These are phyloP conservation scores for Vulpes vulpes DNA, from an alignment of 2,113 vertebrate genomes.

Conservation along the genomic window DNA sequence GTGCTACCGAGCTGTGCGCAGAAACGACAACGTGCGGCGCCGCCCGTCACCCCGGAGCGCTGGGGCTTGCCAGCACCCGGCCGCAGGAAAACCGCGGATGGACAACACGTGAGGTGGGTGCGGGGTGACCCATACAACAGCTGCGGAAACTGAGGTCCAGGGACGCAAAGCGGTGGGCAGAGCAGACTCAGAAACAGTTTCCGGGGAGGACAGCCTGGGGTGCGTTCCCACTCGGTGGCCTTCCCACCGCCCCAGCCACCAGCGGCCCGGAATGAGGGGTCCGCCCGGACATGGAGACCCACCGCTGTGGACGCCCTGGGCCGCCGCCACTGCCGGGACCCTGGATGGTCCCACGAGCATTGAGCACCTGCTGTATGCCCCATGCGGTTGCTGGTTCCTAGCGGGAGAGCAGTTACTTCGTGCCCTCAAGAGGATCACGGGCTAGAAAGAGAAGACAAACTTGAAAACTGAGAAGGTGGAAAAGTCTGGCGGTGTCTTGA, in stretches of 20 bases:
- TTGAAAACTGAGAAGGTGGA: fast-evolving
- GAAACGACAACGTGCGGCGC: background rate
- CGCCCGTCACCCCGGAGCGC: fast-evolving
- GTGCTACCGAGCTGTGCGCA: fast-evolving
- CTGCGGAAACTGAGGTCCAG: background rate
- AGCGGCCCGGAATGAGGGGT: fast-evolving
- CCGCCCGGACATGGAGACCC: background rate
- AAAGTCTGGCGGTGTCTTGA: background rate
- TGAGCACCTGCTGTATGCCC: too few relatives aligned
- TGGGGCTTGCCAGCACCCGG: fast-evolving
- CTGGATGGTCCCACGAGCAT: fast-evolving
- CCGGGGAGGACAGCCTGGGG: fast-evolving
- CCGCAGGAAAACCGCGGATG: background rate
- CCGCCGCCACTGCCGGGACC: fast-evolving
- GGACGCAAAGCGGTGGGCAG: fast-evolving
- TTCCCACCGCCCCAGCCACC: background rate
- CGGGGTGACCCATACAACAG: fast-evolving
- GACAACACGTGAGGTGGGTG: background rate
- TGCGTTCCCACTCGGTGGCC: fast-evolving
- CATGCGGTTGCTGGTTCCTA: background rate
- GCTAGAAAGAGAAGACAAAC: too few relatives aligned
- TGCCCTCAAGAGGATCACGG: background rate
- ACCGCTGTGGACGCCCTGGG: fast-evolving
- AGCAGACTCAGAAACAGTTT: background rate
- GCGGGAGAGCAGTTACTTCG: too few relatives aligned